These are phyloP conservation scores for Cataglyphis altisquamis DNA, from an alignment of 2,888 invertebrate genomes.

Conservation along the genomic window DNA sequence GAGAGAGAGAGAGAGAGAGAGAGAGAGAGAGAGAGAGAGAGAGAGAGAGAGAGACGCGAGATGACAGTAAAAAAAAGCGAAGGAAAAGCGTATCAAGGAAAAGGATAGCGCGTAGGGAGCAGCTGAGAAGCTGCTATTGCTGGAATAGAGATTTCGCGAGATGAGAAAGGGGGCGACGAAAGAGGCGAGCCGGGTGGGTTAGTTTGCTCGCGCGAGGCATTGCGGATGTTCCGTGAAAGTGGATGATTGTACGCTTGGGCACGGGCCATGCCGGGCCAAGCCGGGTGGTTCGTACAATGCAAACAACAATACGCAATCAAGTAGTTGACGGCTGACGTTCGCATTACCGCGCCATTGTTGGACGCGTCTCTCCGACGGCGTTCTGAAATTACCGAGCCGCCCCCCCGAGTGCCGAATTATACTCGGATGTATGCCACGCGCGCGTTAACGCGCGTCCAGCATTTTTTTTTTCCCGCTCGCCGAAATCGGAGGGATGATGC, in stretches of 20 bases:
- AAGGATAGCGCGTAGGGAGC: not conserved
- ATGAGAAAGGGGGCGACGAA: not conserved
- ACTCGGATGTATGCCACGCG: constrained; percentile 10
- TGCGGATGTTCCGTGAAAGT: constrained; percentile 72
- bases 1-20: too few relatives aligned
- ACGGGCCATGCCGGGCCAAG: constrained; percentile 52
- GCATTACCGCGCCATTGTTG: constrained; percentile 82
- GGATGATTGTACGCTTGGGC: constrained; percentile 66
- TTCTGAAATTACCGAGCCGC: constrained; percentile 77
- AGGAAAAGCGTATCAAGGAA: not conserved
- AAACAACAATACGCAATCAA: constrained; percentile 85
- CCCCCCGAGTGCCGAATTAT: constrained; percentile 38
- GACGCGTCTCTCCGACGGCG: constrained; percentile 74
- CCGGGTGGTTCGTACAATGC: constrained; percentile 72
- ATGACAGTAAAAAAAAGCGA: not conserved
- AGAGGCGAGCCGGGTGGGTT: not conserved
- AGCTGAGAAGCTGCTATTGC: constrained; percentile 28
- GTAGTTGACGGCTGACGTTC: constrained; percentile 83
- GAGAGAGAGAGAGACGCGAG: not conserved
- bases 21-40: too few relatives aligned
- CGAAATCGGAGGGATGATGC: constrained; percentile 5
- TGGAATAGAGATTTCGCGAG: not conserved
- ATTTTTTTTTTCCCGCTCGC: constrained; percentile 13
- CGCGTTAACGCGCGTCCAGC: constrained; percentile 16
- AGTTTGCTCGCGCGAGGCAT: constrained; percentile 40